Base-by-base conservation (phyloP, 1,140 invertebrate species). In the Philotrypesis tridentata region DNA sequence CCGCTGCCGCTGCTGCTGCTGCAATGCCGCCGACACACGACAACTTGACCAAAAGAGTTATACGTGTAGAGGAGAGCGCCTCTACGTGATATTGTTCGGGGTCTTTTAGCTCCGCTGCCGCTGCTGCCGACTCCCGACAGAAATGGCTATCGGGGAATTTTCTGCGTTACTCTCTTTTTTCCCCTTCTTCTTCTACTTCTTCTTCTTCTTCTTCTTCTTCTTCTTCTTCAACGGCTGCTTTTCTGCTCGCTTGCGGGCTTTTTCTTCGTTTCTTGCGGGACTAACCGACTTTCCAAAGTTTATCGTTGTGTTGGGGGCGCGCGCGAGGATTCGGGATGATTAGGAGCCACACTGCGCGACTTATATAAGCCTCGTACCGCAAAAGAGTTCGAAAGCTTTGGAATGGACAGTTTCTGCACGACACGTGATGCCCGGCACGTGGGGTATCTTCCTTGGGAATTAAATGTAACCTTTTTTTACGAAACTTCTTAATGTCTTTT, bases 31-130 rank as follows among this genome's bases (percentile, higher is more conserved):
- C 67, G 70, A 67, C 33, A 68, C 27, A 31, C 80, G 73, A 81
- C 63, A 81, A 81, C 65, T 81, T 76, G 79, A 75, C 80, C 48
- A 73, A 76, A 25, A 70, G 72, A 76, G 63, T 76, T 81, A 76
- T 81, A 74, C 27, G 3, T 68, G 65, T 74, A 68, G 27, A 40
- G 33, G 61, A 25, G 25, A 74, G 55, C 68, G 25, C 23, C 68
- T 67, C 25, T 80, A 80, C 78, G 70, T 73, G 77, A 72, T 80
- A 80, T 80, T 29, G 55, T 11, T 43, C 29, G 29, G 21, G 68
- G 70, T 79, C 78, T 79, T 79, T 72, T 61, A 72, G 68, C 78
- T 72, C 55, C 17, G 25, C 68, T 43, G 31, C 55, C 14, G 31
- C 68, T 71, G 31, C 25, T 72, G 23, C 17, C 21, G 48, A 55